A percentile compares a stretch with the other conserved stretches of the same genome.
Evolutionary conservation across 2,113 vertebrate species (phyloP).

Genomic region (Chloroceryle aenea): DNA sequence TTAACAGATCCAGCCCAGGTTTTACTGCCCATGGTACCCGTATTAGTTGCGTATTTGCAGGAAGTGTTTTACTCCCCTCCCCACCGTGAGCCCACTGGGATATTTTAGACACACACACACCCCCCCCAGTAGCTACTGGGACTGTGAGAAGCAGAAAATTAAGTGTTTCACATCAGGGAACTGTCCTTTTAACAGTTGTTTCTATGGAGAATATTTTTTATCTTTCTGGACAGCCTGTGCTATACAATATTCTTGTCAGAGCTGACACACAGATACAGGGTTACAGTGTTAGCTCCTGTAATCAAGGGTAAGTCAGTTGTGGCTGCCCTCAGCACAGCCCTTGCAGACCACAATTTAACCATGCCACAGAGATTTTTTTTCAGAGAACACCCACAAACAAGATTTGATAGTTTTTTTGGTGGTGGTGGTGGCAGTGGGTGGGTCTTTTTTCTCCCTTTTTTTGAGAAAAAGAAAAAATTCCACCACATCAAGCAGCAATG

Average conservation of each 20-base stretch:
- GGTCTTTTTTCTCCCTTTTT: background rate
- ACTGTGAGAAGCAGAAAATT: conserved; percentile 69
- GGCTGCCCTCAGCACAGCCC: conserved; percentile 42
- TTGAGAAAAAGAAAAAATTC: background rate
- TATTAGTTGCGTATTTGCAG: background rate
- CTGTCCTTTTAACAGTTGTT: background rate
- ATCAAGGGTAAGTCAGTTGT: background rate
- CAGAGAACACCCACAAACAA: conserved; percentile 1
- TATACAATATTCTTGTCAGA: background rate
- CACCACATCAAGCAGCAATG: conserved; percentile 51
- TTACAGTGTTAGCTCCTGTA: conserved; percentile 26
- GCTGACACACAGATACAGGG: background rate
- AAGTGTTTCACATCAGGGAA: conserved; percentile 3
- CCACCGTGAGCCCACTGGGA: background rate
- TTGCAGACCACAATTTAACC: conserved; percentile 50
- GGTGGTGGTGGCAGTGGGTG: background rate
- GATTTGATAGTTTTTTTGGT: background rate
- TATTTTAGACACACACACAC: background rate
- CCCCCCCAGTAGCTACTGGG: conserved; percentile 48
- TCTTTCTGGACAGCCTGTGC: conserved; percentile 11
- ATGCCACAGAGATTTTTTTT: conserved; percentile 49
- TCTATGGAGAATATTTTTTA: background rate
- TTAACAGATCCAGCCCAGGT: background rate
- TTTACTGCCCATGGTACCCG: background rate
- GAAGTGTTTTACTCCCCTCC: background rate